These are phyloP conservation scores for Volucella zonaria DNA, from an alignment of 2,888 invertebrate genomes.

Conservation along the genomic window DNA sequence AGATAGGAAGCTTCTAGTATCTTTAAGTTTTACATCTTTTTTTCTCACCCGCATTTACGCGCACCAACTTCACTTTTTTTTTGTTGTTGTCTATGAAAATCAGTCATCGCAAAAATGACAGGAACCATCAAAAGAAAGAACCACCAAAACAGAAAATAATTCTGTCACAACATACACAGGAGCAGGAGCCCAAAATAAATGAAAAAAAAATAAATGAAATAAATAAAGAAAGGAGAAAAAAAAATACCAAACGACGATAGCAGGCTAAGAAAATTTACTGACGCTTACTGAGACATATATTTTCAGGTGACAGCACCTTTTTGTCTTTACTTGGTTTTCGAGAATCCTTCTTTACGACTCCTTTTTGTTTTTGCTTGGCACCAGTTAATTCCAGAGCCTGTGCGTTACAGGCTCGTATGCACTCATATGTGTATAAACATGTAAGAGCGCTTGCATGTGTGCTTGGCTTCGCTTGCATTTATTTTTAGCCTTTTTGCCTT, in stretches of 20 bases:
- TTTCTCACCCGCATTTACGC: slow-evolving; percentile 62
- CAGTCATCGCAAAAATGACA: slow-evolving; percentile 64
- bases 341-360: slow-evolving; percentile 70
- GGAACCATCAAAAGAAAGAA: slow-evolving; percentile 26
- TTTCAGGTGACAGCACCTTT: slow-evolving; percentile 76
- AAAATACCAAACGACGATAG: slow-evolving; percentile 9
- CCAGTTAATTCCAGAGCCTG: background rate
- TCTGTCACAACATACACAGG: slow-evolving; percentile 61
- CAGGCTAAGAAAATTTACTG: slow-evolving; percentile 76
- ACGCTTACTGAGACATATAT: slow-evolving; percentile 75
- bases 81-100: slow-evolving; percentile 36
- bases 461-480: slow-evolving; percentile 46
- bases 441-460: slow-evolving; percentile 13
- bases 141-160: slow-evolving; percentile 7
- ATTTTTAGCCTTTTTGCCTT: slow-evolving; percentile 37
- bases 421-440: background rate
- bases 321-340: slow-evolving; percentile 71
- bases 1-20: slow-evolving; percentile 25
- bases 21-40: slow-evolving; percentile 35
- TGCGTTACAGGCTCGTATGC: too few species aligned
- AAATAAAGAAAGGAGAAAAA: background rate
- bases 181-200: slow-evolving; percentile 29
- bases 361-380: slow-evolving; percentile 38
- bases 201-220: slow-evolving; percentile 7
- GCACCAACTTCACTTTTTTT: slow-evolving; percentile 4